Percentiles rank a stretch among this genome's conserved stretches.
phyloP scores from a whole-genome alignment of 2,888 invertebrate genomes.

The Apamea epomidion region DNA sequence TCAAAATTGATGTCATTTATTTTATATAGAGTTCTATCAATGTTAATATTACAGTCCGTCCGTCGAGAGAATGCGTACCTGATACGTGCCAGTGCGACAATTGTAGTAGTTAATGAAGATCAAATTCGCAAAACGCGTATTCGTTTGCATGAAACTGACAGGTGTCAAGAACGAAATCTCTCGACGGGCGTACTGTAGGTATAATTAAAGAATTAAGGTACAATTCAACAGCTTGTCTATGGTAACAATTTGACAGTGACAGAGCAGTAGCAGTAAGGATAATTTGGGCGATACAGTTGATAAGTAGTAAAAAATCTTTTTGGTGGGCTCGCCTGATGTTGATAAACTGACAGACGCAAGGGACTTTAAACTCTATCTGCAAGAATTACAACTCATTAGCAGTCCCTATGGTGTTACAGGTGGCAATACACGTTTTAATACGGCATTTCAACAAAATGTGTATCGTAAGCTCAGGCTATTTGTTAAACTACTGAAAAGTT shows the following conservation, averaged over 20 bases:
- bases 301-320: background rate
- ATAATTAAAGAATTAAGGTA: background rate
- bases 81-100: no score
- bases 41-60: background rate
- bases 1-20: background rate
- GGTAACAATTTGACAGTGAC: background rate
- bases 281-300: background rate
- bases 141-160: background rate
- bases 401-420: background rate
- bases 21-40: background rate
- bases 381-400: background rate
- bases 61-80: no score
- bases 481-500: constrained; percentile 24
- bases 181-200: background rate
- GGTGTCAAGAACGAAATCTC: background rate
- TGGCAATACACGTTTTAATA: background rate
- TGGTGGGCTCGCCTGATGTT: background rate
- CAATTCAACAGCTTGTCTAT: background rate
- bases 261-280: background rate
- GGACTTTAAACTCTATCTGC: background rate
- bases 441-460: background rate
- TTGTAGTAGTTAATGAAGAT: no score
- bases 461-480: background rate
- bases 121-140: background rate
- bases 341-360: background rate